Base-by-base conservation (phyloP, 2,888 invertebrate genomes). In the Amblyjoppa fuscipennis region DNA sequence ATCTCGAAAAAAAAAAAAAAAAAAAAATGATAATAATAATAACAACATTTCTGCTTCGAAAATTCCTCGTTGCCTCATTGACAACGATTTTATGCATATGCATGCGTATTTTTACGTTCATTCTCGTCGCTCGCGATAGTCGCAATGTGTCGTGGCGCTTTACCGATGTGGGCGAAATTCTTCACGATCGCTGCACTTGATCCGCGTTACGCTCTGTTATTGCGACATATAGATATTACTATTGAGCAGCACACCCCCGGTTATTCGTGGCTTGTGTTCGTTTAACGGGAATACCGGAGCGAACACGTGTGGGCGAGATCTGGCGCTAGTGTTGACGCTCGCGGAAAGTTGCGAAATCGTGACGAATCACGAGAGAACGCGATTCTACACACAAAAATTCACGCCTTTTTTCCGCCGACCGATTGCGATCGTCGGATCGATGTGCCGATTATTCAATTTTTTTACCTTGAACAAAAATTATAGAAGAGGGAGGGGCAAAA, bases 41-140 rank as follows among this genome's bases (percentile, higher is more conserved):
- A 34, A 34, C 11, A 64, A 34, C 16, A 64, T 31, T n/a, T 0
- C 6, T 13, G 34, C 34, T 64, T 64, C 16, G 28, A 64, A 34
- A 64, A 64, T 64, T 34, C 64, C 34, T 64, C 34, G 31, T 16
- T 16, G 64, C 31, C 31, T 64, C 31, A 64, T 64, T 11, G 16
- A 31, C 31, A 31, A 28, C 11, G 28, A 13, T 59, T 11, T 64
- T 34, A 64, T 64, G 34, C 34, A 34, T 34, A 31, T n/a, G 56
- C 59, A 73, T 77, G 66, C 84, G 13, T 85, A 89, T 86, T 61
- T 28, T 81, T 84, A 83, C 89, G 89, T 87, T 80, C 84, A 83
- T 81, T 34, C 70, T 86, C 69, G 78, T 76, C 83, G 73, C 56
- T 53, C 71, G 83, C 86, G 88, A 89, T 87, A 87, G 82, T 85